These are phyloP conservation scores for Emmelina monodactyla DNA, from an alignment of 2,888 invertebrate genomes.

Conservation along the genomic window DNA sequence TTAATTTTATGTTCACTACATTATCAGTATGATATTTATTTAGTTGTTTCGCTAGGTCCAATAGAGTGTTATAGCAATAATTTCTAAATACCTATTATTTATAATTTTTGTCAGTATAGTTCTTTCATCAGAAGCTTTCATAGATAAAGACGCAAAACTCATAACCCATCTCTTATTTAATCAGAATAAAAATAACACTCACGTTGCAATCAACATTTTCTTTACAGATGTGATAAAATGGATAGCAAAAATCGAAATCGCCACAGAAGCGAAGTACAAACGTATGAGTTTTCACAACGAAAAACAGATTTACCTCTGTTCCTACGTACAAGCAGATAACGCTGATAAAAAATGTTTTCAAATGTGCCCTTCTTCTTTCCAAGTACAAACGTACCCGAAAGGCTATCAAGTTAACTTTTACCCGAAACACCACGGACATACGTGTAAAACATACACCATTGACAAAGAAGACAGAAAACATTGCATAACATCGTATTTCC, in stretches of 20 bases:
- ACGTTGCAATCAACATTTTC: no score
- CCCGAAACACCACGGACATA: constrained; percentile 30
- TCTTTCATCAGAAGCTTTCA: no score
- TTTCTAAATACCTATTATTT: no score
- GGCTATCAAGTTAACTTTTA: constrained; percentile 34
- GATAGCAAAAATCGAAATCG: constrained; percentile 17
- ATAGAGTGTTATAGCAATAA: no score
- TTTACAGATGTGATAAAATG: constrained; percentile 37
- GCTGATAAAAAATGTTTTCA: not conserved
- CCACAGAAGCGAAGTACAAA: not conserved
- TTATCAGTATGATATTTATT: no score
- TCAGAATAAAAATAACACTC: no score
- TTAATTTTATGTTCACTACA: no score
- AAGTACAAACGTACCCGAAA: constrained; percentile 24
- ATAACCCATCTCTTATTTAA: no score
- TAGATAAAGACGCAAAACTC: no score
- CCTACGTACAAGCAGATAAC: not conserved
- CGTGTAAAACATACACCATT: not conserved
- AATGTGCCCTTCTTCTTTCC: constrained; percentile 33
- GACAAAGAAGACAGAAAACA: not conserved
- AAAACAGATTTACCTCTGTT: not conserved
- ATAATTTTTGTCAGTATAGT: no score
- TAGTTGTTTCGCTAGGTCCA: no score
- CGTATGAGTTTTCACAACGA: not conserved
- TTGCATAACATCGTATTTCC: constrained; percentile 18